A percentile compares a stretch with the other conserved stretches of the same genome.
Conservation (phyloP, 2,797 vertebrate genomes). For the Centroberyx gerrardi region DNA sequence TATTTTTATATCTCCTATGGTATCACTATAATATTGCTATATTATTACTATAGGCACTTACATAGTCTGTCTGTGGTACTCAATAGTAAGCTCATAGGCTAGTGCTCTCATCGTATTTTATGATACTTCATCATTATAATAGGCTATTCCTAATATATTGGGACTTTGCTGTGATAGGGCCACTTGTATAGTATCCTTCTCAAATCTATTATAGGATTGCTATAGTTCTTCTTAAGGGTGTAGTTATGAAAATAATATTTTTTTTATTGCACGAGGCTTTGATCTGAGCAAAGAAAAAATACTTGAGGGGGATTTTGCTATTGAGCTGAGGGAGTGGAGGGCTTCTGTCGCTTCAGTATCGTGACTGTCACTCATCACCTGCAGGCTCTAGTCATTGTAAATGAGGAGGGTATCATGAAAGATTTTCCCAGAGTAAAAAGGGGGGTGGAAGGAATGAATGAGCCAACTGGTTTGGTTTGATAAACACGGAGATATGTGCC, state of each 20-base stretch:
- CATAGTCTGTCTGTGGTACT: constrained; percentile 27
- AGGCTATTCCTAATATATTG: neutral
- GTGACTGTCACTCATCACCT: constrained; percentile 80
- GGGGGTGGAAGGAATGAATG: constrained; percentile 71
- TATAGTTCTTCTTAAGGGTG: neutral
- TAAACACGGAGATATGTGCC: constrained; percentile 70
- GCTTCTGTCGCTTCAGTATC: constrained; percentile 56
- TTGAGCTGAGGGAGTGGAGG: constrained; percentile 24
- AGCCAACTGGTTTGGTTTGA: constrained; percentile 73
- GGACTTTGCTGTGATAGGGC: constrained; percentile 8
- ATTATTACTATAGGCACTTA: constrained; percentile 55
- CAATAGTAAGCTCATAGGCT: too few relatives aligned
- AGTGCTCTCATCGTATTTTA: constrained; percentile 1
- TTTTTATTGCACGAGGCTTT: constrained; percentile 13
- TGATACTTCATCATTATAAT: neutral
- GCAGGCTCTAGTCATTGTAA: constrained; percentile 70
- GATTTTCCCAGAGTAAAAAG: constrained; percentile 63
- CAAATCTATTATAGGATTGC: neutral
- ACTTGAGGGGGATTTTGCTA: constrained; percentile 28
- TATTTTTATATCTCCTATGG: constrained; percentile 41
- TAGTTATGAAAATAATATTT: neutral
- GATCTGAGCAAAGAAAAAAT: constrained; percentile 46
- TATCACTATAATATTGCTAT: neutral
- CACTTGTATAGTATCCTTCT: too few relatives aligned
- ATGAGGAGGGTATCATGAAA: constrained; percentile 80